Conservation (phyloP, 1,140 invertebrate genomes). For the Papilio glaucus region DNA sequence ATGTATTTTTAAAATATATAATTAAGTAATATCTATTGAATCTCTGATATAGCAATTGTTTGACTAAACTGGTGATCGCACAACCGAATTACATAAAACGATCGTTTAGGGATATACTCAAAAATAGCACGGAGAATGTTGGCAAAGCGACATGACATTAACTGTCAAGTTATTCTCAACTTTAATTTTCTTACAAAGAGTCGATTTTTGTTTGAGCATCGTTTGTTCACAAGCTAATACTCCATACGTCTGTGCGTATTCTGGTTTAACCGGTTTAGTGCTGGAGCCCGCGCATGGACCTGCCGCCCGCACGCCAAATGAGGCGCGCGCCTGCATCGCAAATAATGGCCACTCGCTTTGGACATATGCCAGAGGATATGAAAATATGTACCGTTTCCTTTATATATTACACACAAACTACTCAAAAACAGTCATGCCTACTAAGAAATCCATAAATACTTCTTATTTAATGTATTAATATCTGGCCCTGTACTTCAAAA, state of each 20-base stretch:
- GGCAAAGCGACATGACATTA: conserved; percentile 50
- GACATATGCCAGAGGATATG: conserved; percentile 55
- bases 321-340: conserved; percentile 69
- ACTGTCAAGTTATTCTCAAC: conserved; percentile 48
- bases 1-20: no score
- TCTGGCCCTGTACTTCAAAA: no score
- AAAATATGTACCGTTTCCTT: conserved; percentile 43
- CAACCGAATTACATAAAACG: conserved; percentile 56
- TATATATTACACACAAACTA: conserved; percentile 17
- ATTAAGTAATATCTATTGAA: neutral
- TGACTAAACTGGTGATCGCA: conserved; percentile 44
- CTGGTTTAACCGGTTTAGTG: conserved; percentile 77
- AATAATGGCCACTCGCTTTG: conserved; percentile 63
- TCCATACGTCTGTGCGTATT: conserved; percentile 70
- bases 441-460: neutral
- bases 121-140: conserved; percentile 71
- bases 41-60: neutral
- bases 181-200: conserved; percentile 53
- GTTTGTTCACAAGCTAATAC: conserved; percentile 53
- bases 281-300: conserved; percentile 75
- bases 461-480: neutral
- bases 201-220: conserved; percentile 51
- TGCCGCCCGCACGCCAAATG: conserved; percentile 77
- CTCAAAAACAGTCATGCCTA: neutral
- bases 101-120: conserved; percentile 69